Evolutionary conservation across 2,797 vertebrate species (phyloP).

Genomic region (Loris lydekkerianus): DNA sequence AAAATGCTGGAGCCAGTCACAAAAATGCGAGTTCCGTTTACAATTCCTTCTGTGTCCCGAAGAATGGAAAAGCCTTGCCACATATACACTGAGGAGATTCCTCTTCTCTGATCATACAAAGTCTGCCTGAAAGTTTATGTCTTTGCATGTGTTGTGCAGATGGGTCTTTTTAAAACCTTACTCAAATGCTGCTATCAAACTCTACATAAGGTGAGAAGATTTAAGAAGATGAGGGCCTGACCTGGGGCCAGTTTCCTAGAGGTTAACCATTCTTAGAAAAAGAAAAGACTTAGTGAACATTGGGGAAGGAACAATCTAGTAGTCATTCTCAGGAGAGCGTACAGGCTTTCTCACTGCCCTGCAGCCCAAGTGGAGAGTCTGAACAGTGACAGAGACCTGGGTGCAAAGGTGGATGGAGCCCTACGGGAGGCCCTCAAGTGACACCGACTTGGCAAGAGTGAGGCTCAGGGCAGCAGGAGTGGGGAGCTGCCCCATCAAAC

Average conservation of each 20-base stretch:
- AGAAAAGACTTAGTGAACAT: not conserved
- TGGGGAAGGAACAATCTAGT: not conserved
- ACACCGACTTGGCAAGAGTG: not conserved
- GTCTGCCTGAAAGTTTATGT: not conserved
- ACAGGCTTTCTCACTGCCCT: not conserved
- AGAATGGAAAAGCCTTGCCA: slow-evolving; percentile 41
- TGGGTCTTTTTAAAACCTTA: not conserved
- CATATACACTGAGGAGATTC: not conserved
- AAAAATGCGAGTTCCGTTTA: not conserved
- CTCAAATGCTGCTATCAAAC: not conserved
- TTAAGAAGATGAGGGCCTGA: not conserved
- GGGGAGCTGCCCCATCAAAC: not conserved
- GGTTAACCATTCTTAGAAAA: not conserved
- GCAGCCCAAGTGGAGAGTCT: not conserved
- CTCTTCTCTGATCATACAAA: not conserved
- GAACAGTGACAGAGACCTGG: not conserved
- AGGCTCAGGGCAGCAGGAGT: not conserved
- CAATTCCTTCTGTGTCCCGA: slow-evolving; percentile 36
- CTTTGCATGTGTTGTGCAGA: not conserved
- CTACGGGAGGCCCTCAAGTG: not conserved
- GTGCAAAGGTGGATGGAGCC: not conserved
- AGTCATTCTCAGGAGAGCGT: not conserved
- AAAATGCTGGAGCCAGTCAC: not conserved
- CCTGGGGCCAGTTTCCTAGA: not conserved
- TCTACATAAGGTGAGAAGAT: not conserved